Evolutionary conservation across 2,113 vertebrate genomes (phyloP).

Genomic region (Erinaceus europaeus): DNA sequence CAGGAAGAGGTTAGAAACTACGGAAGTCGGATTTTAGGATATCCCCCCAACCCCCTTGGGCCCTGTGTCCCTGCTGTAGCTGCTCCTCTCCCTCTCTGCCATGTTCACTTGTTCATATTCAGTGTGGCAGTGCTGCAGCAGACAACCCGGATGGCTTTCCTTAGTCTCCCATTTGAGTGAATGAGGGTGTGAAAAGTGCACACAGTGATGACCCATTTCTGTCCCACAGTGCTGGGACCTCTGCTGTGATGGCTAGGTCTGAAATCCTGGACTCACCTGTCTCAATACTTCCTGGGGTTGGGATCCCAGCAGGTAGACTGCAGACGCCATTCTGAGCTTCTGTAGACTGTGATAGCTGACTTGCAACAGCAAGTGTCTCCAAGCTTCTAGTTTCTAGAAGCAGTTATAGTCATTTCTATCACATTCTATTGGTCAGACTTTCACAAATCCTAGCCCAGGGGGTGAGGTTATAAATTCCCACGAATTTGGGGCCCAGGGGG

Average conservation of each 20-base stretch:
- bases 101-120: too few relatives aligned
- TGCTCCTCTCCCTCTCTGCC: too few relatives aligned
- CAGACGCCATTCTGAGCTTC: slow-evolving; percentile 40
- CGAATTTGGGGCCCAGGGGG: background rate
- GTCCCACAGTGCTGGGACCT: background rate
- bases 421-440: background rate
- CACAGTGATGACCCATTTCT: background rate
- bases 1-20: too few relatives aligned
- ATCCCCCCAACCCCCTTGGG: too few relatives aligned
- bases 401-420: background rate
- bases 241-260: background rate
- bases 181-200: slow-evolving; percentile 3
- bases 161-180: slow-evolving; percentile 1
- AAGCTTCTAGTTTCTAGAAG: slow-evolving; percentile 10
- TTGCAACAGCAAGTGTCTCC: slow-evolving; percentile 25
- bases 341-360: slow-evolving; percentile 4
- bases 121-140: too few relatives aligned
- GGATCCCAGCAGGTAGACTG: too few relatives aligned
- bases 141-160: too few relatives aligned
- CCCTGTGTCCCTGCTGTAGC: too few relatives aligned
- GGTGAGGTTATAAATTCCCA: background rate
- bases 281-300: too few relatives aligned
- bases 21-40: too few relatives aligned
- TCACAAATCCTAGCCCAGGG: background rate
- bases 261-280: too few relatives aligned